A percentile compares a stretch with the other conserved stretches of the same genome.
phyloP scores from a whole-genome alignment of 2,888 invertebrate species.

The Aspidapion aeneum region DNA sequence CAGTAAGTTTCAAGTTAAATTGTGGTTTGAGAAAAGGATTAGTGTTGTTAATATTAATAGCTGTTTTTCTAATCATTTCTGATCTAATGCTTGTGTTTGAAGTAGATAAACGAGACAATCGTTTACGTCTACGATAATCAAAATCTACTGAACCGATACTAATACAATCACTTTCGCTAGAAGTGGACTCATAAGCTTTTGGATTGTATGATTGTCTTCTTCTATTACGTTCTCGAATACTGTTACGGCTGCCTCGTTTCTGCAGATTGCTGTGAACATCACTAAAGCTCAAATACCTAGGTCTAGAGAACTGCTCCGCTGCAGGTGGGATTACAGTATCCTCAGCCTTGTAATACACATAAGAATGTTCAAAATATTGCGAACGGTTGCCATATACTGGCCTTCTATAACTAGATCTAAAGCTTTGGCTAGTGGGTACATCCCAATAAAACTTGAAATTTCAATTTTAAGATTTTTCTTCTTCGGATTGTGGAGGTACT shows the following conservation, averaged over 20 bases:
- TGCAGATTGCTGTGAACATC: conserved; percentile 39
- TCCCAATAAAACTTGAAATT: conserved; percentile 34
- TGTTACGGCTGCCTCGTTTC: conserved; percentile 44
- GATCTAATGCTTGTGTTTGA: too few relatives aligned
- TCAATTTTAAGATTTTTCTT: conserved; percentile 43
- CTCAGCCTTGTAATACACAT: conserved; percentile 39
- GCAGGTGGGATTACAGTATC: conserved; percentile 2
- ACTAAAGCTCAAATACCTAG: conserved; percentile 37
- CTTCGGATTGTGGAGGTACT: too few relatives aligned
- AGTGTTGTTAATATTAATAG: too few relatives aligned
- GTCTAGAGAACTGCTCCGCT: conserved; percentile 27
- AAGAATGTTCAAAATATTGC: conserved; percentile 38
- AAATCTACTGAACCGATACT: conserved; percentile 47
- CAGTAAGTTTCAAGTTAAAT: too few relatives aligned
- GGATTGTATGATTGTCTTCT: too few relatives aligned
- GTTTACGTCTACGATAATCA: conserved; percentile 44
- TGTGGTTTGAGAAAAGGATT: too few relatives aligned
- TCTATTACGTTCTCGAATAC: conserved; percentile 54
- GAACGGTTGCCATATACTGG: conserved; percentile 30
- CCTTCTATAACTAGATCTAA: conserved; percentile 15
- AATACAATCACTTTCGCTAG: conserved; percentile 51
- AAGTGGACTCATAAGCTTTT: conserved; percentile 53
- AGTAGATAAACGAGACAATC: conserved; percentile 42
- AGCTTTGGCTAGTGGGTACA: conserved; percentile 17
- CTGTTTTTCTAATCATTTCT: too few relatives aligned